Conservation (phyloP, 2,888 invertebrate genomes). For the Lordiphosa fenestrarum region DNA sequence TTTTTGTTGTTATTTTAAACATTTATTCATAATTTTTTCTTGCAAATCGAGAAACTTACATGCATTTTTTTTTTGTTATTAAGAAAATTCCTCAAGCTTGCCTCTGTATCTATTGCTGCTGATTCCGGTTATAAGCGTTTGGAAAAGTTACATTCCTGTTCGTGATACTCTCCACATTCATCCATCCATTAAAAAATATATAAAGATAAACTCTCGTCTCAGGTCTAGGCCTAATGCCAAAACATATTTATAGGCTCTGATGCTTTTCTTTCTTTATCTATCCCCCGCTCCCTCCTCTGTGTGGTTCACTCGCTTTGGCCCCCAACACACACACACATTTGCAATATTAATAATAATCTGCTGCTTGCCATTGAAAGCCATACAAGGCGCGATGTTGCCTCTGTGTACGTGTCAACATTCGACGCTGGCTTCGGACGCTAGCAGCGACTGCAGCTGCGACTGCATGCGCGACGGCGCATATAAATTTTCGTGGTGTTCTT, state of each 20-base stretch:
- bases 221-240: conserved; percentile 63
- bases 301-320: not conserved
- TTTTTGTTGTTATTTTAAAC: no score
- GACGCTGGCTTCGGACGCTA: conserved; percentile 45
- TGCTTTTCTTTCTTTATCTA: conserved; percentile 6
- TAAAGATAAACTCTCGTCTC: conserved; percentile 33
- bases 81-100: no score
- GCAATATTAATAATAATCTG: conserved; percentile 65
- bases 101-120: no score
- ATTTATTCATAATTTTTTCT: no score
- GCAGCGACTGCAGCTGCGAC: conserved; percentile 29
- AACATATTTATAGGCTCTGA: conserved; percentile 55
- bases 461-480: conserved; percentile 73
- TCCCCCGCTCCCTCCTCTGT: not conserved
- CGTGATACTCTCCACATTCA: conserved; percentile 8
- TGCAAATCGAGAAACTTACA: no score
- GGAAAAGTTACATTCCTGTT: conserved; percentile 8
- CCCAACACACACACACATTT: conserved; percentile 40
- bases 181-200: conserved; percentile 1
- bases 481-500: conserved; percentile 63
- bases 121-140: no score
- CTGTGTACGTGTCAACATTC: conserved; percentile 68
- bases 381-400: conserved; percentile 65
- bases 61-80: no score
- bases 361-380: conserved; percentile 74